Evolutionary conservation across 2,888 invertebrate species (phyloP).

Genomic region (Philopedon plagiatum): DNA sequence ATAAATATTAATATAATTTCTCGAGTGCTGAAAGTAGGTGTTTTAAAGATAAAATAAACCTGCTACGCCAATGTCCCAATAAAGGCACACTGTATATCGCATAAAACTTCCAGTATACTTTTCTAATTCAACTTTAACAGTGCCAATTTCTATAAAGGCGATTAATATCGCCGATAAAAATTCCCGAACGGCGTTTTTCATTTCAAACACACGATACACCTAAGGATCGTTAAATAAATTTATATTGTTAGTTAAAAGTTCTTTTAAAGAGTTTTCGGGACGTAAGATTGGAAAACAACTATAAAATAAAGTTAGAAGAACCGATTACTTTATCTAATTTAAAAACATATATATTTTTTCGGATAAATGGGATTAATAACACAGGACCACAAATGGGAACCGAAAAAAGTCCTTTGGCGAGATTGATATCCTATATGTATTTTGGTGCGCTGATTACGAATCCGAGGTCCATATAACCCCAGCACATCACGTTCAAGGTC

Average conservation of each 20-base stretch:
- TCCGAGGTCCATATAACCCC: no score
- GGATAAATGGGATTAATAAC: no score
- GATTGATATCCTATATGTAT: no score
- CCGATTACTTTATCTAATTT: no score
- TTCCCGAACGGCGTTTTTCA: slow-evolving; percentile 7
- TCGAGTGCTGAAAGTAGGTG: no score
- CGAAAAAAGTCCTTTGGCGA: no score
- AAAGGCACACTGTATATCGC: slow-evolving; percentile 2
- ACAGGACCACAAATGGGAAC: no score
- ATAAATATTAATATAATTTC: no score
- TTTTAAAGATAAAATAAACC: not conserved
- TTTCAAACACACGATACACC: slow-evolving; percentile 25
- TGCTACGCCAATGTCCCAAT: not conserved
- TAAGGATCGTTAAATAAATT: slow-evolving; percentile 20
- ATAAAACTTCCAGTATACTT: slow-evolving; percentile 16
- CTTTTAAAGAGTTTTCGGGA: not conserved
- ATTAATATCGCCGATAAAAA: slow-evolving; percentile 24
- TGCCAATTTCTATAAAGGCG: slow-evolving; percentile 21
- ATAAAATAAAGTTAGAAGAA: not conserved
- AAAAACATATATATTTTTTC: no score
- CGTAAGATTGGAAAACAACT: not conserved
- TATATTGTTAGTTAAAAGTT: slow-evolving; percentile 11
- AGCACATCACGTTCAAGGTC: no score
- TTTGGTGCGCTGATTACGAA: no score
- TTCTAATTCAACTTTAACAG: slow-evolving; percentile 25